phyloP scores from a whole-genome alignment of 2,888 invertebrate species.

The Apodemia duryi region DNA sequence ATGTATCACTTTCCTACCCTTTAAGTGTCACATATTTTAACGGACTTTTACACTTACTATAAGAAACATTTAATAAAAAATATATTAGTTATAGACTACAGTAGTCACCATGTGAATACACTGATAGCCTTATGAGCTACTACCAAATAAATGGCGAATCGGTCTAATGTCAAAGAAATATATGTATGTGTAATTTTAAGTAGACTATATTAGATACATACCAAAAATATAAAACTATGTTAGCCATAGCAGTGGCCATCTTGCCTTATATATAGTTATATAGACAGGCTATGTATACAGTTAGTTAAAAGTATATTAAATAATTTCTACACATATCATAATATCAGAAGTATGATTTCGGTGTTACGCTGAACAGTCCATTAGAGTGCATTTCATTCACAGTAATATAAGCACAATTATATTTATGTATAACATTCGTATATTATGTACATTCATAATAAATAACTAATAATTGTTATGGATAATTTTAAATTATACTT shows the following conservation, averaged over 20 bases:
- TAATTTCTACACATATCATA: slow-evolving; percentile 54
- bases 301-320: slow-evolving; percentile 38
- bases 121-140: not conserved
- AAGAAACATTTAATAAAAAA: not conserved
- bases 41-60: too few species aligned
- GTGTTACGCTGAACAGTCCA: slow-evolving; percentile 60
- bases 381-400: slow-evolving; percentile 73
- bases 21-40: too few species aligned
- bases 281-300: slow-evolving; percentile 35
- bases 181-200: slow-evolving; percentile 54
- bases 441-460: slow-evolving; percentile 64
- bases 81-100: not conserved
- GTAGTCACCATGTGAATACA: not conserved
- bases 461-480: slow-evolving; percentile 73
- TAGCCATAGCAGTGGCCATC: slow-evolving; percentile 74
- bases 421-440: slow-evolving; percentile 59
- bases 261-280: slow-evolving; percentile 57
- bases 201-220: slow-evolving; percentile 55
- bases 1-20: too few species aligned
- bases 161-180: slow-evolving; percentile 65
- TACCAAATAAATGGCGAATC: slow-evolving; percentile 48
- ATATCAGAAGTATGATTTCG: slow-evolving; percentile 41
- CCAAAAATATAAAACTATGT: slow-evolving; percentile 55
- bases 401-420: slow-evolving; percentile 72
- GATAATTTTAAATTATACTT: slow-evolving; percentile 67